Conservation (phyloP, 2,113 vertebrate species). For the Shinisaurus crocodilurus region DNA sequence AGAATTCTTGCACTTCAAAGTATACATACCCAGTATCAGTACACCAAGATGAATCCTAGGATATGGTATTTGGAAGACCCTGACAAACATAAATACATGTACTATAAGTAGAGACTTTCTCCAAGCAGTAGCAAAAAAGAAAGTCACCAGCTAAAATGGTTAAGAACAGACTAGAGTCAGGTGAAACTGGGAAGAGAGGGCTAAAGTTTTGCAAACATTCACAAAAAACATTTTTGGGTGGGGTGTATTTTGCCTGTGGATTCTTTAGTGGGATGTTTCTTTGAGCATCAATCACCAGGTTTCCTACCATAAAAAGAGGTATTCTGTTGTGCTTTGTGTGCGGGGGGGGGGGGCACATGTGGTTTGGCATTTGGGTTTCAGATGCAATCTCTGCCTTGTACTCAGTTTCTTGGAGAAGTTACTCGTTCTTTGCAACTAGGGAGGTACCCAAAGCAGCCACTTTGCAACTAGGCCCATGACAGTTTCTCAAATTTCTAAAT, state of each 20-base stretch:
- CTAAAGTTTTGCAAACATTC: neutral
- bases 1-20: neutral
- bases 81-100: neutral
- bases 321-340: neutral
- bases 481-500: neutral
- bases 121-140: neutral
- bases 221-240: neutral
- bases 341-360: neutral
- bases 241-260: no score
- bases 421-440: neutral
- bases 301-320: neutral
- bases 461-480: neutral
- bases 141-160: neutral
- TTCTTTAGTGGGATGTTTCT: no score
- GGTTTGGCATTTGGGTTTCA: neutral
- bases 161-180: no score
- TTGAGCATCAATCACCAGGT: neutral
- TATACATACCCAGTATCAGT: neutral
- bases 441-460: neutral
- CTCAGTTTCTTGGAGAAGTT: neutral
- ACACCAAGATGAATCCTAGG: neutral
- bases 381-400: neutral
- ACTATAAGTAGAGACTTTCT: no score
- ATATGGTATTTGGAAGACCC: neutral
- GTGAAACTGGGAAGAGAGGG: no score